Percentiles rank a stretch among this genome's conserved stretches.
These are phyloP conservation scores for Cordilura impudica DNA, from an alignment of 2,888 invertebrate species.

Conservation along the genomic window DNA sequence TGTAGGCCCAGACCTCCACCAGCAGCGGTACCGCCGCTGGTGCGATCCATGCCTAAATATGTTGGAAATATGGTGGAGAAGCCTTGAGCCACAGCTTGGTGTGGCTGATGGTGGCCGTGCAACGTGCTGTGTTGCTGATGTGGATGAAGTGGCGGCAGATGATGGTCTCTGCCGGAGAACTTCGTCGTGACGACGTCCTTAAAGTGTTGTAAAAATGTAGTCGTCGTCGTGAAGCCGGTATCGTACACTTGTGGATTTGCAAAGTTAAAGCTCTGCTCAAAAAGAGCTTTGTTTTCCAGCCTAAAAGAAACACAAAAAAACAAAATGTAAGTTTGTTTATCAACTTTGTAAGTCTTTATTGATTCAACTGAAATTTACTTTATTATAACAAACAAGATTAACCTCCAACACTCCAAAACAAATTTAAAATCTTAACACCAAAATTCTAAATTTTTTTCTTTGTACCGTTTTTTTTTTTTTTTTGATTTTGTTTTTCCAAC, in stretches of 20 bases:
- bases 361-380: background rate
- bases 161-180: constrained; percentile 76
- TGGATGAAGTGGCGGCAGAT: constrained; percentile 74
- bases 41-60: constrained; percentile 76
- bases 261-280: constrained; percentile 61
- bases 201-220: constrained; percentile 77
- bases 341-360: background rate
- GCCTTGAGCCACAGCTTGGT: constrained; percentile 75
- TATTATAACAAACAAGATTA: constrained; percentile 35
- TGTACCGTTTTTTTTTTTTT: background rate
- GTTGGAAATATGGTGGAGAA: constrained; percentile 77
- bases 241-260: constrained; percentile 69
- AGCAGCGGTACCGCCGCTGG: constrained; percentile 70
- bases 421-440: constrained; percentile 51
- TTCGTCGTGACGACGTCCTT: constrained; percentile 78
- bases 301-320: background rate
- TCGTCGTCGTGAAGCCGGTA: constrained; percentile 77
- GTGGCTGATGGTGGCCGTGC: constrained; percentile 75
- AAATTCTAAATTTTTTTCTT: background rate
- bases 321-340: background rate
- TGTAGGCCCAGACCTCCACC: constrained; percentile 68
- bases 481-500: constrained; percentile 14
- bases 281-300: constrained; percentile 60
- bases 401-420: constrained; percentile 52
- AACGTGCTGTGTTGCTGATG: constrained; percentile 72